Conservation (phyloP, 64 coral and sea anemone genomes). For the Stichodactyla helianthus region DNA sequence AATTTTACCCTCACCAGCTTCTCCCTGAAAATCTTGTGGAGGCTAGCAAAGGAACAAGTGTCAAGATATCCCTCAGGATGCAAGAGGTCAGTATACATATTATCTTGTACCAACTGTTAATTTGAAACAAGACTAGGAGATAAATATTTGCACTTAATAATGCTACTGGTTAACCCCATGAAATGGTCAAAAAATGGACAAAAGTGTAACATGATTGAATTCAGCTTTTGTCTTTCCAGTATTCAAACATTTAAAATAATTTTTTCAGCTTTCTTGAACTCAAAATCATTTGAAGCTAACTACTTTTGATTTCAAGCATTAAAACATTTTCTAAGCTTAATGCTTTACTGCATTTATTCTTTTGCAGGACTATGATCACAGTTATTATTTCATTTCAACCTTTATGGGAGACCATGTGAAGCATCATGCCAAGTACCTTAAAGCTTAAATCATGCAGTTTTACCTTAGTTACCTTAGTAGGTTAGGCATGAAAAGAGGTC, state of each 20-base stretch:
- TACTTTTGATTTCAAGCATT: too few species aligned
- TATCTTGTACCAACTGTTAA: background rate
- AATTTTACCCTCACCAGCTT: slow-evolving; percentile 79
- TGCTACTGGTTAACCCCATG: too few species aligned
- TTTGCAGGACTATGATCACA: slow-evolving; percentile 85
- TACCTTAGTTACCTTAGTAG: background rate
- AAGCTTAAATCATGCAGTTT: background rate
- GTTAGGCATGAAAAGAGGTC: too few species aligned
- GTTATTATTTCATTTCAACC: slow-evolving; percentile 88
- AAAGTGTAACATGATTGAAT: too few species aligned
- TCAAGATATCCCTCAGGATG: slow-evolving; percentile 57
- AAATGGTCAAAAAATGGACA: too few species aligned
- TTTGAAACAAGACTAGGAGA: background rate
- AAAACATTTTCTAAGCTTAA: background rate
- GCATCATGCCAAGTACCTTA: slow-evolving; percentile 55
- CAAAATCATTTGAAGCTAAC: too few species aligned
- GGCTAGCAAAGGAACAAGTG: slow-evolving; percentile 55
- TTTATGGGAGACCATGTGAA: slow-evolving; percentile 87
- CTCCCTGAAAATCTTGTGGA: slow-evolving; percentile 81
- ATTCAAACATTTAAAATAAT: too few species aligned
- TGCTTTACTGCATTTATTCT: background rate
- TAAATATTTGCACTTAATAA: too few species aligned
- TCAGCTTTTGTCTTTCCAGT: too few species aligned
- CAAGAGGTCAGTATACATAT: slow-evolving; percentile 48
- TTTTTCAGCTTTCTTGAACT: too few species aligned